Evolutionary conservation across 2,113 vertebrate species (phyloP), one percentile per base, ranked within the genome.

Genomic region (Psittacula cyanocephala): DNA sequence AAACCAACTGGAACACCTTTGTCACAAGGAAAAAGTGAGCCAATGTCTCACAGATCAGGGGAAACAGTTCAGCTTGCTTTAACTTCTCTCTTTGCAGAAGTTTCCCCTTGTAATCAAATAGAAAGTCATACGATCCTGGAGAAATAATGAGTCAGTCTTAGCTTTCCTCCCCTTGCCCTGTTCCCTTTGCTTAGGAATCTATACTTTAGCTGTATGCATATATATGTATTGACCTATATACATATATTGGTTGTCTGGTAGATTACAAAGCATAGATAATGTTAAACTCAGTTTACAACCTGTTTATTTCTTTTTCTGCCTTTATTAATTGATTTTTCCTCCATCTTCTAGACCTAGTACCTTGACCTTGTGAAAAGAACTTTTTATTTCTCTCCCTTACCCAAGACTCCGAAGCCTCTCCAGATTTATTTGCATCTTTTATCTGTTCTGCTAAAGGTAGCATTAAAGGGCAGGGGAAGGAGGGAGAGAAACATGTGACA

Each of bases 21-120:
- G 10, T 43, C 28, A 55, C 1, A 2, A 35, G 43, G 33, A 68
- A 71, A 59, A 65, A 82, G 33, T 13, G 20, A 71, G 91, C 5
- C 17, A 24, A 1, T 18, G 14, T 50, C 39, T 86, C 59, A 53
- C 24, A 64, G 43, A 46, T 3, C 0, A 0, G 9, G 33, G 27
- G 7, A 33, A 68, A 52, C 6, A 19, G 12, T 60, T 71, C 37
- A 50, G 35, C 39, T 71, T 65, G 35, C 3, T 89, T 86, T 71
- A 20, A 33, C 28, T 4, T 55, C 24, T 33, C 14, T 47, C 37
- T 60, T 79, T 86, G 79, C 47, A 41, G 70, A 75, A 87, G 13
- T 3, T 74, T 86, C 3, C 11, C 13, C 24, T 76, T 46, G n/a
- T 41, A 35, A 65, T 49, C 44, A 77, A 72, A 50, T 8, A 57